Percentiles rank a stretch among this genome's conserved stretches.
Evolutionary conservation across 2,797 vertebrate species (phyloP).

Genomic region (Poeciliopsis turneri): DNA sequence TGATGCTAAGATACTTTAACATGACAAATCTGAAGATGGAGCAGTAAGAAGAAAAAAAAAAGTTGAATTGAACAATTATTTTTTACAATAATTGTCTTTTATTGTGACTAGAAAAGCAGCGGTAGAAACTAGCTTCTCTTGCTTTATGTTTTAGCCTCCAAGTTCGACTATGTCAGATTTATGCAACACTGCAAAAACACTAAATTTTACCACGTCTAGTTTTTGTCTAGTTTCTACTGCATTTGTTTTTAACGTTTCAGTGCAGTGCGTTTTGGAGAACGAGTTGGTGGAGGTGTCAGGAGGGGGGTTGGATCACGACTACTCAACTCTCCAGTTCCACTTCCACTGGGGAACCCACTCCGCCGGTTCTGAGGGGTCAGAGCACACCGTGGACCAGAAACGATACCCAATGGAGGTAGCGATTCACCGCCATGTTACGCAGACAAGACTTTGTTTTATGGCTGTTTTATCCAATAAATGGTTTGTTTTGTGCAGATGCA

Average conservation of each 20-base stretch:
- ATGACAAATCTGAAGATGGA: background rate
- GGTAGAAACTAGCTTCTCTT: background rate
- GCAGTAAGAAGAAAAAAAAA: background rate
- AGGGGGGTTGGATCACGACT: constrained; percentile 62
- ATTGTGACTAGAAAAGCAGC: too few species aligned
- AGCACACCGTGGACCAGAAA: constrained; percentile 66
- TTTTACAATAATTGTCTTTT: background rate
- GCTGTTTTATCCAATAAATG: background rate
- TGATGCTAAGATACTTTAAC: background rate
- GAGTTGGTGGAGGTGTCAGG: constrained; percentile 59
- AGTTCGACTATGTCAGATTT: background rate
- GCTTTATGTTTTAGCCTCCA: background rate
- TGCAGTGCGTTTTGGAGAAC: constrained; percentile 57
- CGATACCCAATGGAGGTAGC: constrained; percentile 77
- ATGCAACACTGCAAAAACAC: too few species aligned
- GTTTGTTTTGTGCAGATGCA: constrained; percentile 70
- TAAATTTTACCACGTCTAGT: too few species aligned
- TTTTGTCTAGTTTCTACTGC: too few species aligned
- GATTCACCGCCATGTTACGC: accelerated
- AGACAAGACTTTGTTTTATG: background rate
- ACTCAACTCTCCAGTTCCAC: constrained; percentile 75
- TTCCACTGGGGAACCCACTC: constrained; percentile 76
- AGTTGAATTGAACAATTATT: background rate
- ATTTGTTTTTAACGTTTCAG: constrained; percentile 50
- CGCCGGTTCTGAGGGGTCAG: constrained; percentile 53